phyloP scores from a whole-genome alignment of 2,888 invertebrate genomes.

The Argyra leucocephala region DNA sequence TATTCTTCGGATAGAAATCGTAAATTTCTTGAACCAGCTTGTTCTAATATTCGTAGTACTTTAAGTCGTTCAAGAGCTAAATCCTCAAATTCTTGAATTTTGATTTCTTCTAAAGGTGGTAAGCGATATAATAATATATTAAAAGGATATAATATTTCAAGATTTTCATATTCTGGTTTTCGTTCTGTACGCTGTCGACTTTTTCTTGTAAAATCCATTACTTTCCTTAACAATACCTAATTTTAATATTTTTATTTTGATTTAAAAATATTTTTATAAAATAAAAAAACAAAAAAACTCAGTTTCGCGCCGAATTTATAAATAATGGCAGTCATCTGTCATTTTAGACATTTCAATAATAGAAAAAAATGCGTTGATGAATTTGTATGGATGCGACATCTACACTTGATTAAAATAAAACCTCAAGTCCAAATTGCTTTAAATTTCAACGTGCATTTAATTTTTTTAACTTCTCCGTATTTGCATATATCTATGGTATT shows the following conservation, averaged over 20 bases:
- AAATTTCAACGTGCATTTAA: too few relatives aligned
- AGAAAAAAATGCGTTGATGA: too few relatives aligned
- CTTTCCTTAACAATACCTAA: too few relatives aligned
- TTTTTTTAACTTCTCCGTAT: too few relatives aligned
- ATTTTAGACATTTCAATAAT: too few relatives aligned
- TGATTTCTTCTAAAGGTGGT: conserved; percentile 64
- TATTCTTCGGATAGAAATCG: conserved; percentile 58
- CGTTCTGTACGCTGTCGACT: conserved; percentile 29
- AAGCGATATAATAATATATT: conserved; percentile 69
- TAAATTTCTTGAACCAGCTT: conserved; percentile 56
- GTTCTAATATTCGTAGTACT: conserved; percentile 66
- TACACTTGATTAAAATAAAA: too few relatives aligned
- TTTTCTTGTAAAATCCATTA: conserved; percentile 35
- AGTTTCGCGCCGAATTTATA: too few relatives aligned
- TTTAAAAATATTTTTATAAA: not conserved
- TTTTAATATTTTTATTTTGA: not conserved
- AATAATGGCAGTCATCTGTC: too few relatives aligned
- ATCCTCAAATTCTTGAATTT: conserved; percentile 77
- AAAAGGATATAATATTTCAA: conserved; percentile 56
- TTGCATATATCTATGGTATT: too few relatives aligned
- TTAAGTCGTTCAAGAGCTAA: conserved; percentile 74
- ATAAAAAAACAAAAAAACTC: too few relatives aligned
- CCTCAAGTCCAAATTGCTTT: too few relatives aligned
- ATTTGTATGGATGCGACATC: too few relatives aligned
- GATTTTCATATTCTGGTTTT: conserved; percentile 40